phyloP scores from a whole-genome alignment of 2,888 invertebrate species.

The Ophion slaviceki region DNA sequence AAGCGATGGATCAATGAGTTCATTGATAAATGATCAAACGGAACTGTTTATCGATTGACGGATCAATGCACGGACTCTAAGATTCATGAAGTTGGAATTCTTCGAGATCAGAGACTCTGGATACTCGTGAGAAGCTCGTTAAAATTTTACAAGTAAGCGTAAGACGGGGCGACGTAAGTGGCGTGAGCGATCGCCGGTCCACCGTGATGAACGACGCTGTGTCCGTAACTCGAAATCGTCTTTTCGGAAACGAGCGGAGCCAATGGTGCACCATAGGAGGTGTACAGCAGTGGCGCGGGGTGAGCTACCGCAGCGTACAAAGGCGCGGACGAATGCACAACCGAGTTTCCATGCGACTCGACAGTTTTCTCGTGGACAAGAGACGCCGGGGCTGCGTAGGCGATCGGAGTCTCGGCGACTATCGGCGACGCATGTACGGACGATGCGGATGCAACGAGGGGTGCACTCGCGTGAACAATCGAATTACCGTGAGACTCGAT shows the following conservation, averaged over 20 bases:
- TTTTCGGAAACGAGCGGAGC: slow-evolving; percentile 71
- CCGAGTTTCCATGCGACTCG: slow-evolving; percentile 79
- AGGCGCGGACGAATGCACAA: slow-evolving; percentile 82
- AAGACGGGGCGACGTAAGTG: slow-evolving; percentile 66
- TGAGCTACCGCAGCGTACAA: slow-evolving; percentile 81
- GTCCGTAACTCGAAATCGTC: slow-evolving; percentile 74
- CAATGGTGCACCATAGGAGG: slow-evolving; percentile 60
- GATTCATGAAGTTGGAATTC: background rate
- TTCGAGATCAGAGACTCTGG: slow-evolving; percentile 26
- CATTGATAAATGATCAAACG: background rate
- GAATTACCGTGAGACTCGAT: slow-evolving; percentile 78
- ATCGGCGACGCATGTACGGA: slow-evolving; percentile 42
- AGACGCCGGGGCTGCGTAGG: slow-evolving; percentile 72
- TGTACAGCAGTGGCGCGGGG: slow-evolving; percentile 63
- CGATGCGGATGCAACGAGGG: slow-evolving; percentile 82
- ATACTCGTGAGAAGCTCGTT: background rate
- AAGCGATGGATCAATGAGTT: background rate
- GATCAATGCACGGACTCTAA: background rate
- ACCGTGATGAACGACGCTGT: slow-evolving; percentile 72
- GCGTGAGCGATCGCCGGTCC: slow-evolving; percentile 67
- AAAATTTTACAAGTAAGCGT: slow-evolving; percentile 48
- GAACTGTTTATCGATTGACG: background rate
- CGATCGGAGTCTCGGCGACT: slow-evolving; percentile 53
- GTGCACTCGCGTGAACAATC: slow-evolving; percentile 83
- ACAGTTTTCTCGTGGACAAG: slow-evolving; percentile 71